phyloP scores from a whole-genome alignment of 2,888 invertebrate species.

The Sminthurinus aureus region DNA sequence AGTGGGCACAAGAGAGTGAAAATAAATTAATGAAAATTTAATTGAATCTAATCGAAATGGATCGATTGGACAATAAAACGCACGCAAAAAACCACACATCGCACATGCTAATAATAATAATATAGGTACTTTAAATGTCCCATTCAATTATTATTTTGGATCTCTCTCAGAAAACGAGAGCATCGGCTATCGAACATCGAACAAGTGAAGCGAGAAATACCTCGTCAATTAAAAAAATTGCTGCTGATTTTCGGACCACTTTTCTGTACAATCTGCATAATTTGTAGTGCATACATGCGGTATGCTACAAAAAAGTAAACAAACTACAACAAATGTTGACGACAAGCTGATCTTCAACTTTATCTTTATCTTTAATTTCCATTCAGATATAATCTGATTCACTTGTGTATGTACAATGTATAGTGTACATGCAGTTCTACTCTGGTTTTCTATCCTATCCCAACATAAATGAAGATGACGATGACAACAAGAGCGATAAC shows the following conservation, averaged over 20 bases:
- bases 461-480: not conserved
- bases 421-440: not conserved
- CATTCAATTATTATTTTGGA: too few relatives aligned
- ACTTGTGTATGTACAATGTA: not conserved
- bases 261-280: too few relatives aligned
- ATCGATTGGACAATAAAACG: too few relatives aligned
- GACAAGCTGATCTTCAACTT: not conserved
- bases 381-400: not conserved
- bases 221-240: too few relatives aligned
- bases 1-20: not conserved
- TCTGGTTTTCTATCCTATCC: not conserved
- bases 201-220: too few relatives aligned
- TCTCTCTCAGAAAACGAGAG: too few relatives aligned
- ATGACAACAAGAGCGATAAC: not conserved
- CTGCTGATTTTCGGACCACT: too few relatives aligned
- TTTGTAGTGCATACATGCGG: not conserved
- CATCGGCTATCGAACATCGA: too few relatives aligned
- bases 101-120: too few relatives aligned
- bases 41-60: not conserved
- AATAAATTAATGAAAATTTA: not conserved
- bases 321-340: not conserved
- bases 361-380: not conserved
- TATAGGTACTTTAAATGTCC: too few relatives aligned
- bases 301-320: not conserved
- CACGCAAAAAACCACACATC: too few relatives aligned